Evolutionary conservation across 2,888 invertebrate genomes (phyloP), one percentile per base, ranked within the genome.

Genomic region (Diarsia brunnea): DNA sequence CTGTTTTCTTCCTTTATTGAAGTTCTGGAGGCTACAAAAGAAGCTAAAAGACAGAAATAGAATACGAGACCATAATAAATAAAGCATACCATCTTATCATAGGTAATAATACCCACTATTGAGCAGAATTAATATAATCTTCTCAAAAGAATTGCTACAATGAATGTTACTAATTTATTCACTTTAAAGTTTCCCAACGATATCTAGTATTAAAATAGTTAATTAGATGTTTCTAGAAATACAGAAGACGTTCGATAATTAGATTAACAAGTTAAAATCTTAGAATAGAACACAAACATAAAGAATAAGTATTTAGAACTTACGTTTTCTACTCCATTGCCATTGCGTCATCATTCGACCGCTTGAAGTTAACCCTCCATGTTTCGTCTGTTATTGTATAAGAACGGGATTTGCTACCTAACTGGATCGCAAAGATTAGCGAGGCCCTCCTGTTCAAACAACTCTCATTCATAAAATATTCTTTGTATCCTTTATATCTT

Each of bases 371-470:
- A 27, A 65, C 60, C 60, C 60, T 61, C 12, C 8, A 43, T 1
- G 11, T 47, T 16, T 14, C 4, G 16, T 16, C 43, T n/a, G 16
- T 31, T 11, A 51, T 75, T 53, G 61, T 60, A 8, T 24, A 51
- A 31, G 47, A 21, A 31, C 27, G 55, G 49, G 43, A 43, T 47
- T 45, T 31, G 19, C 11, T 31, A 60, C 27, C 19, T 19, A 49
- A 60, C 64, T 21, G 58, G 49, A 21, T 47, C 11, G 3, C 8
- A 27, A 55, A 24, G 31, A 51, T 51, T 58, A 51, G 14, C 58
- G 2, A n/a, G 31, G 10, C 77, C 75, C 75, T 21, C n/a, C 31
- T 19, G 43, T n/a, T 4, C 45, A 53, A 79, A 55, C 43, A n/a
- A 53, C 14, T 27, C 47, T 43, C n/a, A 19, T 31, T 63, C 69